Evolutionary conservation across 2,888 invertebrate genomes (phyloP).

Genomic region (Piscicola geometra): DNA sequence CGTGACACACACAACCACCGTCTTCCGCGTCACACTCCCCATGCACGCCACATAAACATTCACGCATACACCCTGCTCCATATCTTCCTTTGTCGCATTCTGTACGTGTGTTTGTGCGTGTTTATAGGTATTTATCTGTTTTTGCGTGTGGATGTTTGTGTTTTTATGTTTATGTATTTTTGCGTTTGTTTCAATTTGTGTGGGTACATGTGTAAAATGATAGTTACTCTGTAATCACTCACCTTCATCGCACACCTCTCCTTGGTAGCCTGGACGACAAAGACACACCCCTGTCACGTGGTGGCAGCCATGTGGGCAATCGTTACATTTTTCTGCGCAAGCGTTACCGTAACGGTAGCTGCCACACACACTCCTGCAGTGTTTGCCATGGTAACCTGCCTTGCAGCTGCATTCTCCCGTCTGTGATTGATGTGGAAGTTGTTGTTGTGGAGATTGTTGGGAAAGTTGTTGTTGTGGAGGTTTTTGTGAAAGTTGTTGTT

Average conservation of each 20-base stretch:
- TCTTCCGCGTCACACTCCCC: not conserved
- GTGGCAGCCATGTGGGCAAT: slow-evolving; percentile 39
- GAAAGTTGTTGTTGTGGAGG: no score
- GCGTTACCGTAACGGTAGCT: not conserved
- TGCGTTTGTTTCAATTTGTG: not conserved
- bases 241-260: slow-evolving; percentile 46
- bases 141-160: no score
- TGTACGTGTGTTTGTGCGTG: not conserved
- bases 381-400: not conserved
- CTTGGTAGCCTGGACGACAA: slow-evolving; percentile 49
- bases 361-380: not conserved
- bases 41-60: not conserved
- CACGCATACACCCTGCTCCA: slow-evolving; percentile 51
- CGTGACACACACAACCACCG: not conserved
- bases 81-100: slow-evolving; percentile 55
- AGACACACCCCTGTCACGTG: slow-evolving; percentile 38
- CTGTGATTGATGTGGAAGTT: not conserved
- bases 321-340: not conserved
- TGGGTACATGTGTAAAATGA: not conserved
- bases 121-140: not conserved
- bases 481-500: no score
- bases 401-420: not conserved
- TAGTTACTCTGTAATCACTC: not conserved
- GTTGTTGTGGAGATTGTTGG: no score
- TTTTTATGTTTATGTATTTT: no score